Base-by-base conservation (phyloP, 64 coral and sea anemone species). In the Orbicella faveolata region DNA sequence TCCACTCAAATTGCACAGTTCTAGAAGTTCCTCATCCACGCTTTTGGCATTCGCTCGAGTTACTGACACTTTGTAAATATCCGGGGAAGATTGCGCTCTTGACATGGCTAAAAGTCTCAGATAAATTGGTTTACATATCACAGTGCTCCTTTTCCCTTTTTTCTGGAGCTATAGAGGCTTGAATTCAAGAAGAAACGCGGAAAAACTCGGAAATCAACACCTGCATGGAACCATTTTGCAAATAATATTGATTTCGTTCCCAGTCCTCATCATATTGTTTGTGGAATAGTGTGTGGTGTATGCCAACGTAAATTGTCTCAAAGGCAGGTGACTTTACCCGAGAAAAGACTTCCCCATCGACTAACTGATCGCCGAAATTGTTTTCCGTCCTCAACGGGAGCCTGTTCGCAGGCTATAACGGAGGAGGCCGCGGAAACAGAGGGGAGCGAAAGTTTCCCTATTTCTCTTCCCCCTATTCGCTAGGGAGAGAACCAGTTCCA, bases 1-100 rank as follows among this genome's bases (percentile, higher is more conserved):
- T 51, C 97, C 97, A 64, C 97, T 99, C 73, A 99, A 87, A 30
- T 91, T 99, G 39, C 97, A 99, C 33, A 99, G 21, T 14, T 99
- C 97, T 1, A 96, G 61, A 54, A 99, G 80, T 63, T 99, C 97
- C 79, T 99, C 94, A 14, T 99, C 97, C 39, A 91, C 53, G 34
- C 87, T 95, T 75, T 95, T 93, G 23, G 97, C 76, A 34, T 79
- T 94, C 35, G 90, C 41, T 67, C 97, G 91, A 9, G 94, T 90
- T 20, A 94, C 73, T 15, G 84, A 79, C 21, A 96, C 97, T 80
- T 91, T 95, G 75, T 99, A 96, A 18, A 90, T 75, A 52, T 98
- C 96, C 52, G 96, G 66, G 18, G 83, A 94, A 36, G 90, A 93
- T 75, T 73, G 81, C 52, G 91, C 89, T 69, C 94, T 92, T 78